Evolutionary conservation across 2,888 invertebrate species (phyloP), one percentile per base, ranked within the genome.

Genomic region (Crematogaster levior): DNA sequence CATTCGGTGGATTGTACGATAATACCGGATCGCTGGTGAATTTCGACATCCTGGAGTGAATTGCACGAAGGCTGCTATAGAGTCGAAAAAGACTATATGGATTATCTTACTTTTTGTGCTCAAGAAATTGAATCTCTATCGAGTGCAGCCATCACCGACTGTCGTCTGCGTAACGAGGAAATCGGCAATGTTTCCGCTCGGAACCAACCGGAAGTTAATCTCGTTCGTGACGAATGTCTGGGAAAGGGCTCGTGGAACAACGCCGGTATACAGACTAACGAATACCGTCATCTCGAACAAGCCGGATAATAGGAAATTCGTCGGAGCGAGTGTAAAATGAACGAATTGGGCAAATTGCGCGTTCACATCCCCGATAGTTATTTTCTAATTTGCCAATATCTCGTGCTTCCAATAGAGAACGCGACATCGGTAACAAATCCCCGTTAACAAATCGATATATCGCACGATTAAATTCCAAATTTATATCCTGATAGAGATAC

Each of bases 301-400:
- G 34, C 34, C 30, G 58, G 10, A 53, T 77, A 77, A 77, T 77
- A 53, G 77, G 10, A 77, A 77, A 77, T 68, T 43, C 30, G 43
- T 21, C 68, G 43, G 37, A 56, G 43, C 77, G 68, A 68, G 53
- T 18, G 68, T 77, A 53, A 77, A 77, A 68, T 24, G 34, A 30
- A 40, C 27, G 75, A 56, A 56, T 21, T 6, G 77, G 24, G 56
- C 53, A 77, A 68, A 77, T 77, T 77, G 66, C 66, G 43, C 40
- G 53, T 43, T 68, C 24, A 43, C n/a, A 70, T 65, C 27, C 12
- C 51, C 40, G n/a, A 9, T 53, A 21, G 77, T 77, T 77, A 68
- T 53, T 56, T 53, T 53, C 75, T 66, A 77, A 77, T 77, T 77
- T 56, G 68, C 43, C 43, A 43, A 43, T 53, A 68, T 77, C 77